phyloP scores from a whole-genome alignment of 2,113 vertebrate genomes.

The Butorides virescens region DNA sequence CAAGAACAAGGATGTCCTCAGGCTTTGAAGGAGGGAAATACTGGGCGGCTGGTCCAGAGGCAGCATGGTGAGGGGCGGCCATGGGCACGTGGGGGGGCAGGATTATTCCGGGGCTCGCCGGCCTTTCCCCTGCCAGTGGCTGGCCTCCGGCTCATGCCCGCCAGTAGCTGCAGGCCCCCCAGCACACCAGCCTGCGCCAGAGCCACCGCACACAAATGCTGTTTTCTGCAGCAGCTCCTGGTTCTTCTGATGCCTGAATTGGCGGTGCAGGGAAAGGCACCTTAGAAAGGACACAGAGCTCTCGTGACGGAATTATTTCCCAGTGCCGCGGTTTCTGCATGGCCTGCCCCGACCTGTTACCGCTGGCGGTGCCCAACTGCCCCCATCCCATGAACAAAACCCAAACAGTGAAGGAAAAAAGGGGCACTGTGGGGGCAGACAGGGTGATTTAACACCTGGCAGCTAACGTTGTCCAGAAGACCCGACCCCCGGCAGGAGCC shows the following conservation, averaged over 20 bases:
- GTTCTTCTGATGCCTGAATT: neutral
- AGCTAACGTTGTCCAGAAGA: neutral
- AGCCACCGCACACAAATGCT: neutral
- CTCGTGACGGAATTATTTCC: neutral
- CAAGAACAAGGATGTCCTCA: neutral
- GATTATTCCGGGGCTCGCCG: neutral
- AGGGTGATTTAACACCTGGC: neutral
- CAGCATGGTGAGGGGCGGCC: neutral
- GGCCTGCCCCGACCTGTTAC: neutral
- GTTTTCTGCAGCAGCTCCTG: neutral
- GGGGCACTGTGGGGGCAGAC: neutral
- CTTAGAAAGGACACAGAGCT: neutral
- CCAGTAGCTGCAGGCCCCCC: neutral
- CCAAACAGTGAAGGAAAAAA: neutral
- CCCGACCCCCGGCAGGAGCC: neutral
- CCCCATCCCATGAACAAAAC: neutral
- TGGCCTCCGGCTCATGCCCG: neutral
- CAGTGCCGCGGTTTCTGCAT: neutral
- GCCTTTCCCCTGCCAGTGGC: neutral
- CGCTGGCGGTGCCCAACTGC: neutral
- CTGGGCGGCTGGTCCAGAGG: neutral
- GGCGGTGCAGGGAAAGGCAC: neutral
- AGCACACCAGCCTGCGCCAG: neutral
- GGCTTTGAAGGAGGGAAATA: neutral
- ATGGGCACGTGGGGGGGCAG: neutral